Conservation (phyloP, 2,888 invertebrate species). For the Agrochola circellaris region DNA sequence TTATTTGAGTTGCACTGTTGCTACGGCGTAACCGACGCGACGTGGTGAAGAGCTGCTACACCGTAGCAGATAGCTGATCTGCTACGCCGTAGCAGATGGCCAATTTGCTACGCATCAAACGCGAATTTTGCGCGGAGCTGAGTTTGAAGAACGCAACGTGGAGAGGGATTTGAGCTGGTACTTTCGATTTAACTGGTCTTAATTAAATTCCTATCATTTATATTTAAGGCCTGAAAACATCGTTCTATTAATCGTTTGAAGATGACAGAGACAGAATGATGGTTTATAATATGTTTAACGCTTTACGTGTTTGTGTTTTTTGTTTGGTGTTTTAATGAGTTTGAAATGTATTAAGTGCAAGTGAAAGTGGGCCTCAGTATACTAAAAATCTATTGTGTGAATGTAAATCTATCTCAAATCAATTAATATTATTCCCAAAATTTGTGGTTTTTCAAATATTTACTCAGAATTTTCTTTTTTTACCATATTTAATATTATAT, state of each 20-base stretch:
- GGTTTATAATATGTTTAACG: no score
- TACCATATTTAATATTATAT: background rate
- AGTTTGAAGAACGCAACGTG: background rate
- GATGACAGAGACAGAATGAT: no score
- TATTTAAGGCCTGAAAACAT: background rate
- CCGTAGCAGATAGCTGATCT: background rate
- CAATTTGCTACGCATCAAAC: no score
- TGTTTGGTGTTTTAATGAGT: background rate
- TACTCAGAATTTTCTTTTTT: background rate
- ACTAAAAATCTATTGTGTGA: background rate
- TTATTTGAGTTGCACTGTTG: background rate
- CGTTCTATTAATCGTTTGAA: no score
- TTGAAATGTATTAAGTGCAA: background rate
- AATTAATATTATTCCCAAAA: background rate
- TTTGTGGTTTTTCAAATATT: background rate
- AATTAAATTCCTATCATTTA: background rate
- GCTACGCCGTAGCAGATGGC: background rate
- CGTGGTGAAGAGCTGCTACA: background rate
- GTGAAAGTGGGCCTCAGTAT: background rate
- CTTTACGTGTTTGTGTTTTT: no score
- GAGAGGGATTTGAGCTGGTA: background rate
- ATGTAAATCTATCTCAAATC: background rate
- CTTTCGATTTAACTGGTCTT: background rate
- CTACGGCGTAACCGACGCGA: background rate
- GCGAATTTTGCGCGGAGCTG: background rate